Evolutionary conservation across 2,797 vertebrate species (phyloP).

Genomic region (Peromyscus attwateri): DNA sequence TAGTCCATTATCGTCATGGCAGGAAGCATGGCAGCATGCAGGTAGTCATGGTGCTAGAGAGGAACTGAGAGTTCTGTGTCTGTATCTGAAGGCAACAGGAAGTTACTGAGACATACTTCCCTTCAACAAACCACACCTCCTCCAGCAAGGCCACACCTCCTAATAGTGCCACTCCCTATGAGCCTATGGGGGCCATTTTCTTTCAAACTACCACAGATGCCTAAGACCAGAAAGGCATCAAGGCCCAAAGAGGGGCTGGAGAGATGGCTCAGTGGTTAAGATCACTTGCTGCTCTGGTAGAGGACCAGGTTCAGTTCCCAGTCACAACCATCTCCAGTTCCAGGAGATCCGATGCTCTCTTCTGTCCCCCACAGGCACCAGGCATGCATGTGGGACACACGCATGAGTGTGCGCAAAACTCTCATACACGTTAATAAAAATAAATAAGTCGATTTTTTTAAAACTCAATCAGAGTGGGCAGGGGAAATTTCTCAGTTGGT

Average conservation of each 20-base stretch:
- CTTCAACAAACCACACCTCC: not conserved
- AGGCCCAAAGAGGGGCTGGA: not conserved
- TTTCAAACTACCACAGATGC: not conserved
- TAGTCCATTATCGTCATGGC: not conserved
- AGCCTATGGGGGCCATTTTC: not conserved
- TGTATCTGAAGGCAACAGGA: not conserved
- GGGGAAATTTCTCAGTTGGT: not conserved
- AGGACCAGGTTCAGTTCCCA: not conserved
- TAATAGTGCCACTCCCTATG: not conserved
- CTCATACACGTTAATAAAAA: not conserved
- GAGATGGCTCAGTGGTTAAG: not conserved
- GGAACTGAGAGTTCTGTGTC: not conserved
- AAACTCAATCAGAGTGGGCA: not conserved
- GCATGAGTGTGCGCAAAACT: not conserved
- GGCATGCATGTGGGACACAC: not conserved
- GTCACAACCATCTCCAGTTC: not conserved
- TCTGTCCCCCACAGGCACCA: not conserved
- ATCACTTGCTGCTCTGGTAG: not conserved
- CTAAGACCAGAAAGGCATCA: not conserved
- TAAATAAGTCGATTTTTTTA: not conserved
- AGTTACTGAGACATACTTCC: not conserved
- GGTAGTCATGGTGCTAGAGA: not conserved
- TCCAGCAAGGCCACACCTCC: not conserved
- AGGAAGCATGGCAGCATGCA: not conserved
- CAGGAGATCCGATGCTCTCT: not conserved